Percentiles rank a stretch among this genome's conserved stretches.
phyloP scores from a whole-genome alignment of 37 sponge, comb jelly and placozoan species.

The Dysidea cf. avara region DNA sequence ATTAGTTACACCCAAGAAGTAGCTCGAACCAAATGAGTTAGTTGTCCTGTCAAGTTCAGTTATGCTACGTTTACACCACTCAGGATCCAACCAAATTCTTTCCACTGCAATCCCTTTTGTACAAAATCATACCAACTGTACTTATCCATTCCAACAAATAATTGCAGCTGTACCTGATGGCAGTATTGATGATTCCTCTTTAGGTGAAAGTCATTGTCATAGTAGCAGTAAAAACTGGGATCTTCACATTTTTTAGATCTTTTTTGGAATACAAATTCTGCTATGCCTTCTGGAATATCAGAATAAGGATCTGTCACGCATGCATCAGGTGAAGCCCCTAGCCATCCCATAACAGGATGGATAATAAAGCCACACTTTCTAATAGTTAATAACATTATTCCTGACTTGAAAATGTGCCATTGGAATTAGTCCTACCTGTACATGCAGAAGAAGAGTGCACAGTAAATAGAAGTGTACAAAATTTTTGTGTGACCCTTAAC shows the following conservation, averaged over 20 bases:
- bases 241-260: not conserved
- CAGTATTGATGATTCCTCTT: slow-evolving; percentile 23
- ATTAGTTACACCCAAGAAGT: too few relatives aligned
- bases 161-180: slow-evolving; percentile 42
- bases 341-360: slow-evolving; percentile 30
- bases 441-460: too few relatives aligned
- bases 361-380: slow-evolving; percentile 47
- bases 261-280: slow-evolving; percentile 8
- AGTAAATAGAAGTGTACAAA: too few relatives aligned
- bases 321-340: slow-evolving; percentile 68
- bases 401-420: too few relatives aligned
- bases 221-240: not conserved
- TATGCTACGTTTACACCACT: slow-evolving; percentile 15
- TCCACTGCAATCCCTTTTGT: slow-evolving; percentile 28
- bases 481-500: too few relatives aligned
- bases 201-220: not conserved
- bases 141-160: slow-evolving; percentile 19
- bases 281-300: not conserved
- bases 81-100: slow-evolving; percentile 5
- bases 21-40: slow-evolving; percentile 29
- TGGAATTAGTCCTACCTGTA: too few relatives aligned
- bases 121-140: slow-evolving; percentile 32
- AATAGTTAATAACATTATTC: slow-evolving; percentile 5
- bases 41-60: slow-evolving; percentile 25
- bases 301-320: slow-evolving; percentile 23